Percentiles rank a stretch among this genome's conserved stretches.
These are phyloP conservation scores for Nesoenas mayeri DNA, from an alignment of 2,113 vertebrate species.

Conservation along the genomic window DNA sequence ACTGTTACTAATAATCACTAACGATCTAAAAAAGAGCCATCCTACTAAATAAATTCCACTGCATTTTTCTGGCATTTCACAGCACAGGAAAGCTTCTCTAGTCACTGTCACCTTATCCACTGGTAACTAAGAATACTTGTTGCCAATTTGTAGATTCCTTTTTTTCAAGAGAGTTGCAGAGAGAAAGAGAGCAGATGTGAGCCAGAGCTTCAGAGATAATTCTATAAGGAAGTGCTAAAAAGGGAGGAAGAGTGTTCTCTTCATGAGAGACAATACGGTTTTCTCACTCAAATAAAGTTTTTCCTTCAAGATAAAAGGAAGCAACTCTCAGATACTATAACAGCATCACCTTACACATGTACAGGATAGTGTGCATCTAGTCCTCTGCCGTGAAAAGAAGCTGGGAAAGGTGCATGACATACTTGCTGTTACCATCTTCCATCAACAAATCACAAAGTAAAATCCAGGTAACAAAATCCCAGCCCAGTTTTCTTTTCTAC, in stretches of 20 bases:
- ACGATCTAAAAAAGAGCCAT: background rate
- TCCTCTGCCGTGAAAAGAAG: conserved; percentile 2
- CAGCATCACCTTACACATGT: background rate
- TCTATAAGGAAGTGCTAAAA: background rate
- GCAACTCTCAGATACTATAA: background rate
- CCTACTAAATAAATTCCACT: background rate
- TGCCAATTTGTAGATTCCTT: background rate
- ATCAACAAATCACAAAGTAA: conserved; percentile 40
- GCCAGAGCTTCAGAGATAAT: background rate
- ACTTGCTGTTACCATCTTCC: conserved; percentile 23
- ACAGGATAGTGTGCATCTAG: background rate
- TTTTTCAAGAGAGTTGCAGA: conserved; percentile 7
- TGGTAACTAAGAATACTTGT: background rate
- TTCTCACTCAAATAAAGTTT: conserved; percentile 36
- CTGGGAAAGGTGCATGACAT: conserved; percentile 29
- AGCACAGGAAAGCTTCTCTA: background rate
- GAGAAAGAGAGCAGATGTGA: background rate
- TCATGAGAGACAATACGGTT: background rate
- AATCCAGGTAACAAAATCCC: conserved; percentile 3
- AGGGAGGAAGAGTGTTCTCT: background rate
- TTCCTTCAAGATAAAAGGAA: conserved; percentile 24
- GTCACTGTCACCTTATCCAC: background rate
- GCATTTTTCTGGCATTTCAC: background rate
- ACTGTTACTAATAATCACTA: background rate
- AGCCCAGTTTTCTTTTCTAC: background rate